Conservation (phyloP, 2,113 vertebrate species). For the Dromaius novaehollandiae region DNA sequence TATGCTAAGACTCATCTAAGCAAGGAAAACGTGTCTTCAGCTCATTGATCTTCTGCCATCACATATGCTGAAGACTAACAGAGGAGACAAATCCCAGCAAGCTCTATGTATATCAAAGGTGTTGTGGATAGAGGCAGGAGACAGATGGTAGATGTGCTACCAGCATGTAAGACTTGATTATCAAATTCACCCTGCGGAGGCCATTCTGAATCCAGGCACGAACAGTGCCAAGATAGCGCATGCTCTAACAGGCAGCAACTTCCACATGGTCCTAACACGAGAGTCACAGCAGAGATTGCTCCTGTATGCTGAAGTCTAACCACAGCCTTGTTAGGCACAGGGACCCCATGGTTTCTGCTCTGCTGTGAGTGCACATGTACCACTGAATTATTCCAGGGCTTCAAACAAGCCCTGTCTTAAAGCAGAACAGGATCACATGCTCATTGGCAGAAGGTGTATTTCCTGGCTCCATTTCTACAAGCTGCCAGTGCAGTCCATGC, state of each 20-base stretch:
- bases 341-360: neutral
- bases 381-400: neutral
- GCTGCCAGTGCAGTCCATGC: neutral
- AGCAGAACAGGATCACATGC: fast-evolving
- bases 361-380: fast-evolving
- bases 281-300: neutral
- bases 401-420: neutral
- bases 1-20: neutral
- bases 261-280: neutral
- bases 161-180: neutral
- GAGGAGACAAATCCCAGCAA: neutral
- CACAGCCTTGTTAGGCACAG: no score
- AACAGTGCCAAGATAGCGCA: neutral
- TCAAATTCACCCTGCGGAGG: neutral
- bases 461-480: neutral
- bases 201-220: fast-evolving
- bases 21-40: neutral
- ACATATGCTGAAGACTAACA: neutral
- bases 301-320: fast-evolving
- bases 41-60: neutral
- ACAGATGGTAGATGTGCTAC: neutral
- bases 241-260: neutral
- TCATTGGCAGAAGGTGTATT: no score
- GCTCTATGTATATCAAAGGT: neutral
- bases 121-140: neutral